Percentiles rank a stretch among this genome's conserved stretches.
phyloP scores from a whole-genome alignment of 2,113 vertebrate genomes.

The Psammodynastes pulverulentus region DNA sequence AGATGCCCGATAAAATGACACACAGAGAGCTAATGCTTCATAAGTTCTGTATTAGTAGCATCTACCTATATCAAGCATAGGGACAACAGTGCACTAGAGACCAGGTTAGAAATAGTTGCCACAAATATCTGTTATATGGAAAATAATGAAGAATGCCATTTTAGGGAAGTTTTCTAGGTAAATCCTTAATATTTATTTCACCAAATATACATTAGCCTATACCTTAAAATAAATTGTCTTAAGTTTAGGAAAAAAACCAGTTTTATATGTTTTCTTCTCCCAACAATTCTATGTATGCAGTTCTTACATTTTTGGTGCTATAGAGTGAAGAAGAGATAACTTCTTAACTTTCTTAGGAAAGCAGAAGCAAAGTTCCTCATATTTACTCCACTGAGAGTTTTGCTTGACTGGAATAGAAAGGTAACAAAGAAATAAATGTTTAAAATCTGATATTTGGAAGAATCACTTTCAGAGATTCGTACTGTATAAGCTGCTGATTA shows the following conservation, averaged over 20 bases:
- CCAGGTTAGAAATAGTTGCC: background rate
- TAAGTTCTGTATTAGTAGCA: background rate
- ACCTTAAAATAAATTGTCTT: background rate
- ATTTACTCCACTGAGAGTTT: constrained; percentile 16
- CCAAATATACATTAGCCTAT: background rate
- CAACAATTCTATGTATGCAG: background rate
- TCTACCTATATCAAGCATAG: background rate
- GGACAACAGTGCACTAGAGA: background rate
- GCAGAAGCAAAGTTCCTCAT: constrained; percentile 40
- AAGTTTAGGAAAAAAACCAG: background rate
- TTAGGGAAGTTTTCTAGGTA: background rate
- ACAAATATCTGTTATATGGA: background rate
- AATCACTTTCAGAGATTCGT: constrained; percentile 37
- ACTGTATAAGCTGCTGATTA: constrained; percentile 51
- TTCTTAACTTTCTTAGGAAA: background rate
- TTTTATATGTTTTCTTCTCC: background rate
- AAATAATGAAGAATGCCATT: background rate
- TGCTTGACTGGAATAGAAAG: background rate
- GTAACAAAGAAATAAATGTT: background rate
- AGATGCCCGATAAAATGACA: background rate
- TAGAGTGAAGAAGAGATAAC: background rate
- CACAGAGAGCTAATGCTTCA: background rate
- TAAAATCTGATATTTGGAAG: constrained; percentile 51
- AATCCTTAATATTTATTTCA: background rate
- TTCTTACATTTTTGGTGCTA: background rate